A percentile compares a stretch with the other conserved stretches of the same genome.
Conservation (phyloP, 2,797 vertebrate species). For the Spinibarbus caldwelli region DNA sequence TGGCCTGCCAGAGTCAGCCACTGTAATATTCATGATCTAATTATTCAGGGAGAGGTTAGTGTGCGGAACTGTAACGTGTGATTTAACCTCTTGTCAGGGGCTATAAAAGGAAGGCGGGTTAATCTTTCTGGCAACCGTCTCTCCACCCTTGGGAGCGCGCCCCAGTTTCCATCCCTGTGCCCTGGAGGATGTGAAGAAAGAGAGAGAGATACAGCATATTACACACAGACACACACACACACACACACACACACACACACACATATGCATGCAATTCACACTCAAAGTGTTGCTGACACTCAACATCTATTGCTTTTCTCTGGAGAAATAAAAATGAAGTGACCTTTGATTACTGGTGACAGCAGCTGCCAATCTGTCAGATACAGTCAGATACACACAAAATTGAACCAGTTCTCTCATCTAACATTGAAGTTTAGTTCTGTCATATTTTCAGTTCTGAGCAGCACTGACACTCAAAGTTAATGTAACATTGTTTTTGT, state of each 20-base stretch:
- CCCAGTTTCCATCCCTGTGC: constrained; percentile 71
- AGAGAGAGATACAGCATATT: constrained; percentile 61
- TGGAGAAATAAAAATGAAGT: constrained; percentile 65
- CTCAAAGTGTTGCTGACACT: constrained; percentile 59
- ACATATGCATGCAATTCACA: constrained; percentile 48
- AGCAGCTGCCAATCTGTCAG: constrained; percentile 58
- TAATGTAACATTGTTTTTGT: background rate
- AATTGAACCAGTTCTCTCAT: constrained; percentile 28
- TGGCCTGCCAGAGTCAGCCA: constrained; percentile 66
- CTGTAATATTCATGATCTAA: constrained; percentile 84
- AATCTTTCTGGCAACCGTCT: constrained; percentile 80
- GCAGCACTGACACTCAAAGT: background rate
- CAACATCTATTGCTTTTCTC: constrained; percentile 63
- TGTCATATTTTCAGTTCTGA: constrained; percentile 1
- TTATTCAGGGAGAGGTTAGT: constrained; percentile 81
- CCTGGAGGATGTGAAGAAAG: constrained; percentile 48
- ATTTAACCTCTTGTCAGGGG: constrained; percentile 83
- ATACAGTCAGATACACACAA: background rate
- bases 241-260: background rate
- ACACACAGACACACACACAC: constrained; percentile 8
- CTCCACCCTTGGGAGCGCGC: constrained; percentile 72
- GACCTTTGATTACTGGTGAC: constrained; percentile 74
- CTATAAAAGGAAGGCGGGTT: constrained; percentile 85
- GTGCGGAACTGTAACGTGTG: constrained; percentile 76
- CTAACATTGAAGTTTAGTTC: background rate